Evolutionary conservation across 2,888 invertebrate genomes (phyloP), one percentile per base, ranked within the genome.

Genomic region (Ophioninae sp.): DNA sequence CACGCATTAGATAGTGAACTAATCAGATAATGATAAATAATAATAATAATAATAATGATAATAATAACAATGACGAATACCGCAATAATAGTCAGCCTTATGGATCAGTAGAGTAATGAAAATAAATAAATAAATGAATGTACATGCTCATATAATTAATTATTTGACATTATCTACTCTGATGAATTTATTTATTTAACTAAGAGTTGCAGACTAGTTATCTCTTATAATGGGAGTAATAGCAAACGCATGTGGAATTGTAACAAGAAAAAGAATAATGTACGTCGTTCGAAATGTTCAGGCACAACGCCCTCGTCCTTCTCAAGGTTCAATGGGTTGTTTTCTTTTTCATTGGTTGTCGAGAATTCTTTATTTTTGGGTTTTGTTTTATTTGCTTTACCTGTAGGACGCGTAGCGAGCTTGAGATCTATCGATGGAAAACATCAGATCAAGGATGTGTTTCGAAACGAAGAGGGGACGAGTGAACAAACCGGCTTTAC

Each of bases 401-500:
- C 58, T 69, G 30, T 37, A 17, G 22, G 20, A 22, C 41, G 9
- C 39, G 56, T 69, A 30, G 23, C 37, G 37, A 20, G 71, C 59
- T 71, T 59, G 37, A 71, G 58, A 58, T 71, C 10, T 23, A 37
- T 69, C 69, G 58, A 71, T 8, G 17, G 56, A 37, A 69, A 71
- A 58, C 39, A 71, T 39, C 51, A 58, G 8, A 9, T n/a, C 17
- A 71, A 30, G 22, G 69, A 67, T 67, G 22, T 2, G 69, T 17
- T 51, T 56, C 13, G 56, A 69, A 69, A 22, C 68, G 20, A 23
- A 67, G 61, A 58, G 67, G 41, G 67, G 44, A 20, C 23, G 65
- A 37, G 39, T 23, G 68, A 56, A 68, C 56, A 79, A 80, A 80
- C 80, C 80, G 80, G 80, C 80, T 80, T 80, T 80, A 74, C 68